Evolutionary conservation across 2,113 vertebrate genomes (phyloP).

Genomic region (Nibea coibor): DNA sequence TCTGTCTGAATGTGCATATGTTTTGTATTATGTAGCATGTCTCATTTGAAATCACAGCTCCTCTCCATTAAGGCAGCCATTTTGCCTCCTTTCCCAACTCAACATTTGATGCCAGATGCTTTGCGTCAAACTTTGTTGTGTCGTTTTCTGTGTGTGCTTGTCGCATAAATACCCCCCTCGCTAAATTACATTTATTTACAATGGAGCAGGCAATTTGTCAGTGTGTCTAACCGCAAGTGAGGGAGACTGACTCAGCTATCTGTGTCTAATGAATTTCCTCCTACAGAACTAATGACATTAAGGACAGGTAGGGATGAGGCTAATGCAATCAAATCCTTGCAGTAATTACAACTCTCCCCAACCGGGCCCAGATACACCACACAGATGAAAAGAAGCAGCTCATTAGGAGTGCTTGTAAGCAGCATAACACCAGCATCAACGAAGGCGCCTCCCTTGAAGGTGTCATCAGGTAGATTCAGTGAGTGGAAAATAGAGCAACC

Average conservation of each 20-base stretch:
- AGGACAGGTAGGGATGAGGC: slow-evolving; percentile 61
- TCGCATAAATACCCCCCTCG: not conserved
- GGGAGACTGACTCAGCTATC: slow-evolving; percentile 24
- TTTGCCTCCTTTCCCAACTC: not conserved
- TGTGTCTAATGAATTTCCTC: slow-evolving; percentile 69
- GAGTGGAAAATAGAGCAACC: not conserved
- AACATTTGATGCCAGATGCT: not conserved
- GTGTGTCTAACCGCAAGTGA: slow-evolving; percentile 32
- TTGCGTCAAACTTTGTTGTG: not conserved
- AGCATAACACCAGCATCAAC: not conserved
- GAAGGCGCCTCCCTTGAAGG: not conserved
- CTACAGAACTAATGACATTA: slow-evolving; percentile 66
- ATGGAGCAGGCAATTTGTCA: slow-evolving; percentile 49
- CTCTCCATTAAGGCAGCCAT: not conserved
- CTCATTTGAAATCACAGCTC: slow-evolving; percentile 18
- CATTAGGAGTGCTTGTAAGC: slow-evolving; percentile 32
- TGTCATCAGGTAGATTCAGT: slow-evolving; percentile 9
- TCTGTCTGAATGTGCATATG: slow-evolving; percentile 2
- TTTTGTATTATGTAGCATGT: not conserved
- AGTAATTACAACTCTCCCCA: slow-evolving; percentile 58
- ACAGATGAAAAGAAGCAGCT: slow-evolving; percentile 29
- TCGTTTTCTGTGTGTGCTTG: not conserved
- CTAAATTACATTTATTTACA: slow-evolving; percentile 50
- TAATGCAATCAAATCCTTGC: slow-evolving; percentile 63
- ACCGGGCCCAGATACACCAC: not conserved